These are phyloP conservation scores for Sesamia nonagrioides DNA, from an alignment of 1,140 invertebrate genomes.

Conservation along the genomic window DNA sequence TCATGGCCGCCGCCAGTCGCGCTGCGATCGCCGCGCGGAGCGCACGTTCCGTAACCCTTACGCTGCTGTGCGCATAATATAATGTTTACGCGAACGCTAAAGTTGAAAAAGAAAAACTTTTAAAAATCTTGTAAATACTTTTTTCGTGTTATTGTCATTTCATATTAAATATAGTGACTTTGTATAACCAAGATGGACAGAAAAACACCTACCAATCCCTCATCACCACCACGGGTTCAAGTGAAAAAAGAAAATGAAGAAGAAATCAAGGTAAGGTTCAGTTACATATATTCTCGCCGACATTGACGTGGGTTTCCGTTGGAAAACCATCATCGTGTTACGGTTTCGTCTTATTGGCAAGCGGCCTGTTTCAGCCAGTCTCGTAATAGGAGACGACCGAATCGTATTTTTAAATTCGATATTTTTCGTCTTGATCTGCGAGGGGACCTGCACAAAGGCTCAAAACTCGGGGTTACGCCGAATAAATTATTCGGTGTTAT, in stretches of 20 bases:
- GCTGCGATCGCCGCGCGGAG: conserved; percentile 59
- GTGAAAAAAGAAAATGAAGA: conserved; percentile 87
- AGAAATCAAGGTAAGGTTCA: conserved; percentile 85
- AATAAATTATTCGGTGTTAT: conserved; percentile 84
- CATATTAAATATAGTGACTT: conserved; percentile 53
- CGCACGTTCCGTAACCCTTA: conserved; percentile 48
- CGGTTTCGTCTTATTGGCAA: conserved; percentile 76
- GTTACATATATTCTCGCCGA: conserved; percentile 65
- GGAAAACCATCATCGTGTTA: conserved; percentile 72
- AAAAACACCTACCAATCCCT: conserved; percentile 67
- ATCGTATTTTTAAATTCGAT: conserved; percentile 86
- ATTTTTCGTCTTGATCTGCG: conserved; percentile 63
- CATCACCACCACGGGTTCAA: conserved; percentile 73
- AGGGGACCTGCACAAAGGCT: conserved; percentile 70
- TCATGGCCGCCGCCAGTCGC: conserved; percentile 69
- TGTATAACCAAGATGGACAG: conserved; percentile 74
- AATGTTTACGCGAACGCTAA: conserved; percentile 75
- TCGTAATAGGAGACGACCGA: conserved; percentile 77
- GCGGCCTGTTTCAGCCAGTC: conserved; percentile 74
- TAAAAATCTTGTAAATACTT: conserved; percentile 55
- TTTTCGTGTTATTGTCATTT: conserved; percentile 58
- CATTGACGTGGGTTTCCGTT: conserved; percentile 76
- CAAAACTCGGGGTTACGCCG: conserved; percentile 67
- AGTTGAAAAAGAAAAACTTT: conserved; percentile 62
- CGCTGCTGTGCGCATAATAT: conserved; percentile 43